phyloP scores from a whole-genome alignment of 2,797 vertebrate species.

The Tadarida brasiliensis region DNA sequence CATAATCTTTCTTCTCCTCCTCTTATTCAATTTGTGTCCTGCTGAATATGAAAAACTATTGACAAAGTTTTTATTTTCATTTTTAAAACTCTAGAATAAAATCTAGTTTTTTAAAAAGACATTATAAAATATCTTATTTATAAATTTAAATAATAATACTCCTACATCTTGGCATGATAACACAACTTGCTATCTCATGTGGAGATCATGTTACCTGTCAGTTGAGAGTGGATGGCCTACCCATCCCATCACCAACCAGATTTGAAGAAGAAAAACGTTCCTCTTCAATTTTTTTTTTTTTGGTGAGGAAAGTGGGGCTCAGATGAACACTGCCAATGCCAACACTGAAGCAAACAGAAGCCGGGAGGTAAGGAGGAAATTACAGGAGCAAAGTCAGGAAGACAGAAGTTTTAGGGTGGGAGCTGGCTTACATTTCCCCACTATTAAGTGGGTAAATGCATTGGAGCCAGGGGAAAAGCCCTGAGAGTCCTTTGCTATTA shows the following conservation, averaged over 20 bases:
- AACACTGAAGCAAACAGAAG: not conserved
- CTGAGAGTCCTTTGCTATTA: not conserved
- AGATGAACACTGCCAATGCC: not conserved
- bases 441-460: not conserved
- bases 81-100: slow-evolving; percentile 13
- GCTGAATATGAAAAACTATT: not conserved
- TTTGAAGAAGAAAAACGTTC: not conserved
- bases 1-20: not conserved
- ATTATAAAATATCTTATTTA: slow-evolving; percentile 3
- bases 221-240: not conserved
- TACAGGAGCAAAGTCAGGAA: slow-evolving; percentile 5
- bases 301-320: not conserved
- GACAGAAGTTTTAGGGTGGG: not conserved
- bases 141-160: slow-evolving; percentile 20
- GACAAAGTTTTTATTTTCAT: not conserved
- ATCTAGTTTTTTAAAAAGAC: not conserved
- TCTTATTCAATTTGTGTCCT: not conserved
- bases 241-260: not conserved
- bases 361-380: not conserved
- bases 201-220: not conserved
- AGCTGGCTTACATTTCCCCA: not conserved
- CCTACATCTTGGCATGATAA: not conserved
- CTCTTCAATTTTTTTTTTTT: not conserved
- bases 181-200: not conserved
- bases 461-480: not conserved